Percentiles rank a stretch among this genome's conserved stretches.
These are phyloP conservation scores for Diaphora mendica DNA, from an alignment of 2,888 invertebrate species.

Conservation along the genomic window DNA sequence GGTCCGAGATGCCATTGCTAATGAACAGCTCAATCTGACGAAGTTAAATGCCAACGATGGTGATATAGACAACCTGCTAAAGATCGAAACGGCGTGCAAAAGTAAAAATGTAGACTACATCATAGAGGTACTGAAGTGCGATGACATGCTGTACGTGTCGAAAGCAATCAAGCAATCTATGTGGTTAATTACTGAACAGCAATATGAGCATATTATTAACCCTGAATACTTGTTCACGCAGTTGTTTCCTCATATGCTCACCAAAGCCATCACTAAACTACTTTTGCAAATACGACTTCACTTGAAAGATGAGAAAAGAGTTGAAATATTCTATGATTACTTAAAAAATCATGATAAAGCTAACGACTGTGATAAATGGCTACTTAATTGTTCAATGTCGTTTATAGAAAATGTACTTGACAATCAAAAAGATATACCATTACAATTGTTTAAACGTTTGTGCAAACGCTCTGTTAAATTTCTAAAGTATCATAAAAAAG, in stretches of 20 bases:
- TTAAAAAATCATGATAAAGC: slow-evolving; percentile 48
- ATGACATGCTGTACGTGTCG: slow-evolving; percentile 71
- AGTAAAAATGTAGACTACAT: slow-evolving; percentile 65
- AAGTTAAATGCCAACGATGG: slow-evolving; percentile 52
- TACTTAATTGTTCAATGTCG: slow-evolving; percentile 66
- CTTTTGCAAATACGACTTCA: slow-evolving; percentile 66
- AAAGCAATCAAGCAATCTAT: slow-evolving; percentile 66
- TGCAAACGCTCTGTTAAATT: slow-evolving; percentile 62
- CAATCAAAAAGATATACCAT: slow-evolving; percentile 46
- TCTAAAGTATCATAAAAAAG: slow-evolving; percentile 48
- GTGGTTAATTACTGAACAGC: slow-evolving; percentile 70
- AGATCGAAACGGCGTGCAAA: slow-evolving; percentile 68
- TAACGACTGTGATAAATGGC: slow-evolving; percentile 65
- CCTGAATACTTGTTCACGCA: slow-evolving; percentile 65
- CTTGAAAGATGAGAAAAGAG: slow-evolving; percentile 66
- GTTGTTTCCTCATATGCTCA: slow-evolving; percentile 68
- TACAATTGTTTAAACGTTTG: slow-evolving; percentile 55
- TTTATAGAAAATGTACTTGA: slow-evolving; percentile 62
- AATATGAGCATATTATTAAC: slow-evolving; percentile 70
- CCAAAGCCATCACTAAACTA: slow-evolving; percentile 67
- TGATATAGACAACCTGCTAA: slow-evolving; percentile 67
- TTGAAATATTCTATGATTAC: slow-evolving; percentile 69
- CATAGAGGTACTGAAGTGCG: slow-evolving; percentile 63
- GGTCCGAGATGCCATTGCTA: slow-evolving; percentile 51
- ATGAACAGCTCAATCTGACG: slow-evolving; percentile 37